These are phyloP conservation scores for Pomatostomus ruficeps DNA, from an alignment of 2,113 vertebrate genomes.

Conservation along the genomic window DNA sequence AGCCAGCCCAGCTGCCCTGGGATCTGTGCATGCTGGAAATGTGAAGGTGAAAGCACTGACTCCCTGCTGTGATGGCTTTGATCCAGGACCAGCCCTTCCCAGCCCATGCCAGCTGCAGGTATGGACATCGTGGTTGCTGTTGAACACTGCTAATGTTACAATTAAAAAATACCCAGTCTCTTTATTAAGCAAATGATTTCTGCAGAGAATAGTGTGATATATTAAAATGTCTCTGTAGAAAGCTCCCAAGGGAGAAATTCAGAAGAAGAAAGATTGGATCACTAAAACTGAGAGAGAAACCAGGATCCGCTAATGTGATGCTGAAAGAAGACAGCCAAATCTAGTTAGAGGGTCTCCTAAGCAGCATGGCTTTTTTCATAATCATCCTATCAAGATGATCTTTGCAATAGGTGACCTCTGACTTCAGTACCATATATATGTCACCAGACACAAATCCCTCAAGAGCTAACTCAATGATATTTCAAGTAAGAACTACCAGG, in stretches of 20 bases:
- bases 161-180: constrained; percentile 5
- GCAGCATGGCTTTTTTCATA: constrained; percentile 25
- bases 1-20: background rate
- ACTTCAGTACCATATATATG: constrained; percentile 39
- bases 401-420: constrained; percentile 33
- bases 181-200: constrained; percentile 48
- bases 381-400: constrained; percentile 42
- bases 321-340: constrained; percentile 27
- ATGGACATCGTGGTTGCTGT: background rate
- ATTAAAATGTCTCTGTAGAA: constrained; percentile 35
- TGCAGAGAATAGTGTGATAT: constrained; percentile 21
- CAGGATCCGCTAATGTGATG: background rate
- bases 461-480: constrained; percentile 52
- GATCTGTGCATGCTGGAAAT: fast-evolving
- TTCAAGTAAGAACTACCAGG: constrained; percentile 20
- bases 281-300: constrained; percentile 46
- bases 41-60: background rate
- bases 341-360: constrained; percentile 48
- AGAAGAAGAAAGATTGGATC: constrained; percentile 47
- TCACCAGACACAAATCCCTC: constrained; percentile 59
- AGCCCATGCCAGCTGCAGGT: background rate
- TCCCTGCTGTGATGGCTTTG: background rate
- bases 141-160: background rate
- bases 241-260: constrained; percentile 43
- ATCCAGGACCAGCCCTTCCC: background rate